These are phyloP conservation scores for Sternarchorhynchus goeldii DNA, from an alignment of 2,797 vertebrate species.

Conservation along the genomic window DNA sequence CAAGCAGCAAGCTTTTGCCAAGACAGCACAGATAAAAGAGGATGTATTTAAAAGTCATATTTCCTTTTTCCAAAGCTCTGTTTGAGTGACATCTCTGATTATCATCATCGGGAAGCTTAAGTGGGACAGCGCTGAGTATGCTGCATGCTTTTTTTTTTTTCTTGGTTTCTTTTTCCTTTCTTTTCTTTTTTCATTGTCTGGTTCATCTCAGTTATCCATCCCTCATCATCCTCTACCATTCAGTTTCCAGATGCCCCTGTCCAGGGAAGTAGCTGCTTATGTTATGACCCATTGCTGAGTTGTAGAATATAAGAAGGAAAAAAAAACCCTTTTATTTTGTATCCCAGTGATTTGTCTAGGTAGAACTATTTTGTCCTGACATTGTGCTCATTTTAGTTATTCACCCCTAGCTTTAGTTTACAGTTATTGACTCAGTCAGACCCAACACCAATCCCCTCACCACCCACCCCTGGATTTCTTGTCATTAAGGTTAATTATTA, in stretches of 20 bases:
- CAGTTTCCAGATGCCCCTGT: conserved; percentile 56
- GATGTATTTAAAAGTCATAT: conserved; percentile 53
- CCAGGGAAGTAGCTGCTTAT: conserved; percentile 39
- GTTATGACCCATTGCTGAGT: conserved; percentile 30
- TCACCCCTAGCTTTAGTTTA: neutral
- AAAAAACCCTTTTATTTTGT: neutral
- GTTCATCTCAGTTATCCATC: conserved; percentile 45
- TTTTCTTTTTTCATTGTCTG: conserved; percentile 45
- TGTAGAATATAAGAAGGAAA: neutral
- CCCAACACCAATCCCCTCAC: no score
- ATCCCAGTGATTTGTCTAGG: neutral
- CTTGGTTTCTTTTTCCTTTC: no score
- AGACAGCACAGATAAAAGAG: conserved; percentile 48
- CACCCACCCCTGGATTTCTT: neutral
- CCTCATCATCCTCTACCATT: conserved; percentile 55
- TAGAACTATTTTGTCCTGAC: neutral
- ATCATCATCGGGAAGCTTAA: conserved; percentile 41
- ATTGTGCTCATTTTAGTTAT: neutral
- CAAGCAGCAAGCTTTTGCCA: conserved; percentile 40
- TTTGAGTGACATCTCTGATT: conserved; percentile 54
- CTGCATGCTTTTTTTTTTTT: neutral
- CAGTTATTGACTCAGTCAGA: neutral
- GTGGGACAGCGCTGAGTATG: conserved; percentile 34
- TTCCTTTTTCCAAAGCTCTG: conserved; percentile 34
- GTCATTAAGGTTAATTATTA: neutral